phyloP scores from a whole-genome alignment of 1,140 invertebrate species.

The Trissolcus basalis region DNA sequence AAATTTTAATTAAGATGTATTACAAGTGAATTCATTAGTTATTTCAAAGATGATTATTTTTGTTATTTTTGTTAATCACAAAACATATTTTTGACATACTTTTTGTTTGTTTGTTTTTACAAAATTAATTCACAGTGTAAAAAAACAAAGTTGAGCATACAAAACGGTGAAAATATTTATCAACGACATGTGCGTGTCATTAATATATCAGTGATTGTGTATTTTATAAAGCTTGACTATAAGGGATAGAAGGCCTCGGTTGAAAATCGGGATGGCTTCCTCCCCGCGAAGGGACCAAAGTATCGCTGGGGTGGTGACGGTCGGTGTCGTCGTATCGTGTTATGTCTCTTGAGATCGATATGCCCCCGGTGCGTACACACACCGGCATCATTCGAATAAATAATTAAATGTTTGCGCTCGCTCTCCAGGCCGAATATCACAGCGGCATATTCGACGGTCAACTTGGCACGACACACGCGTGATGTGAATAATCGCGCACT shows the following conservation, averaged over 20 bases:
- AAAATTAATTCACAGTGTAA: too few relatives aligned
- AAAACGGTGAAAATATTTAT: slow-evolving; percentile 15
- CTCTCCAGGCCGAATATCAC: slow-evolving; percentile 10
- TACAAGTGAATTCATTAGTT: too few relatives aligned
- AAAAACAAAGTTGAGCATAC: too few relatives aligned
- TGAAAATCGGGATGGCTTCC: slow-evolving; percentile 61
- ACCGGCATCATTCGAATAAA: slow-evolving; percentile 46
- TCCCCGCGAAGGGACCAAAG: slow-evolving; percentile 56
- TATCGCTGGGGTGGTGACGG: slow-evolving; percentile 53
- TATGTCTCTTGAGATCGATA: slow-evolving; percentile 53
- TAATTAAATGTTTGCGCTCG: slow-evolving; percentile 46
- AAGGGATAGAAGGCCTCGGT: slow-evolving; percentile 39
- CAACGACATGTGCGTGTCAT: slow-evolving; percentile 23
- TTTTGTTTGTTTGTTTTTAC: too few relatives aligned
- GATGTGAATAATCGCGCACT: slow-evolving; percentile 51
- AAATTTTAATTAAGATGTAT: too few relatives aligned
- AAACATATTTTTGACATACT: too few relatives aligned
- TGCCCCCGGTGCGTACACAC: slow-evolving; percentile 15
- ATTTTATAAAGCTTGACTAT: slow-evolving; percentile 47
- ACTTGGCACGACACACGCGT: slow-evolving; percentile 38
- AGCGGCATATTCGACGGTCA: slow-evolving; percentile 32
- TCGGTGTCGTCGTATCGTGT: slow-evolving; percentile 51
- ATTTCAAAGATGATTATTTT: too few relatives aligned
- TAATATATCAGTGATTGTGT: slow-evolving; percentile 45
- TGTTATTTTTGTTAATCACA: too few relatives aligned